Evolutionary conservation across 1,140 invertebrate species (phyloP), one percentile per base, ranked within the genome.

Genomic region (Penaeus japonicus): DNA sequence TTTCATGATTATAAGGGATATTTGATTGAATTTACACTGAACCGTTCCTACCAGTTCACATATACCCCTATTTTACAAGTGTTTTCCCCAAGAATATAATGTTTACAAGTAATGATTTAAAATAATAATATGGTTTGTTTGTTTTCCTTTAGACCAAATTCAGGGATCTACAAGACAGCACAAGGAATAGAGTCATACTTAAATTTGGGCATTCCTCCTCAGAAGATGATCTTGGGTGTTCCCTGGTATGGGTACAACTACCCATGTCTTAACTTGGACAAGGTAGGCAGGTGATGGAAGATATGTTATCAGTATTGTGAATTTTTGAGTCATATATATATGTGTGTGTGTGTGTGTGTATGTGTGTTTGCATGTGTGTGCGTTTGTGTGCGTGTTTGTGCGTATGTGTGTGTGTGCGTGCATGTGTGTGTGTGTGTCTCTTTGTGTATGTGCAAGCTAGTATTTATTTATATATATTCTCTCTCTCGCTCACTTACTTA

Each of bases 241-340:
- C 91, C 91, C 12, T 92, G 91, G 91, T 92, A 91, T 84, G 91
- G 91, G 18, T 93, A 93, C 90, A 88, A 91, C 78, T 93, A 93
- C 89, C 85, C 89, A 18, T 93, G 93, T 90, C 78, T 92, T 15
- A 87, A 85, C 12, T 83, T 92, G 15, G 88, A 90, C n/a, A 55
- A 89, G 89, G 92, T 92, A 90, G 85, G 85, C 57, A 27, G 30
- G 17, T 22, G 7, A 57, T 24, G 55, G 54, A 55, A 35, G 15
- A 62, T 62, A n/a, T n/a, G n/a, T n/a, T 62, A 62, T 62, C n/a
- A n/a, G 15, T 70, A 10, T 24, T 12, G 10, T 70, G 24, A 70
- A 70, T 39, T 39, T 39, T 7, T 39, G 3, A 3, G 12, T 39
- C 39, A 4, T 1, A 20, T 20, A 24, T 65, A 65, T 65, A 65